Base-by-base conservation (phyloP, 2,113 vertebrate species). In the Corydoras sp. region DNA sequence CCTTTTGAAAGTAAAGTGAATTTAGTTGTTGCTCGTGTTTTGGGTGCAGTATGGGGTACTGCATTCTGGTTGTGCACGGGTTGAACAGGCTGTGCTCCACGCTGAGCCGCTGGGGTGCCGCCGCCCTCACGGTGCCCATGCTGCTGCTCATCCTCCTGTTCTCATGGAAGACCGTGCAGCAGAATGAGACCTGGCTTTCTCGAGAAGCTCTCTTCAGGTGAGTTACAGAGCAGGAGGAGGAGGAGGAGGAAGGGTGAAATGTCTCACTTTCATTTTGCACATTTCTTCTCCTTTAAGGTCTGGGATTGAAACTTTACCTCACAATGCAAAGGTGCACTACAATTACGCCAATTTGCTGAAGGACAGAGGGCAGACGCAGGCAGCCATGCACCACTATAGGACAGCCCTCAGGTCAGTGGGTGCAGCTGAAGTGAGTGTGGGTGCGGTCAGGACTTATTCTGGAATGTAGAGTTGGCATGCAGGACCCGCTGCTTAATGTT, bases 301-400 rank as follows among this genome's bases (percentile, higher is more conserved):
- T 76, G 97, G 97, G 62, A 95, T 99, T 83, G 90, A 93, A 85
- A 98, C 95, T 61, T 85, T 98, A 78, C 96, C 97, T 72, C 95
- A 97, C 84, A 99, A 99, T 0, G 97, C 97, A 84, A 99, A 99
- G 89, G 96, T 97, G 58, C 97, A 99, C 82, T 99, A 99, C 89
- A 99, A 99, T 90, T 99, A 96, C 0, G 97, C 95, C 83, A 99
- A 99, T 83, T 98, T 96, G 79, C 89, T 98, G 82, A 98, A 98
- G 76, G 97, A 98, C 86, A 90, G 84, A 35, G 90, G 93, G 50
- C 91, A 93, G 3, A 89, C 91, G 8, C 11, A 79, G 35, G 94
- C 96, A 83, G 97, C 97, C 0, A 91, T 96, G 80, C 86, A 92
- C 81, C 97, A 99, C 83, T 99, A 99, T 86, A 92, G 86, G 81